Evolutionary conservation across 2,797 vertebrate genomes (phyloP).

Genomic region (Cryptoprocta ferox): DNA sequence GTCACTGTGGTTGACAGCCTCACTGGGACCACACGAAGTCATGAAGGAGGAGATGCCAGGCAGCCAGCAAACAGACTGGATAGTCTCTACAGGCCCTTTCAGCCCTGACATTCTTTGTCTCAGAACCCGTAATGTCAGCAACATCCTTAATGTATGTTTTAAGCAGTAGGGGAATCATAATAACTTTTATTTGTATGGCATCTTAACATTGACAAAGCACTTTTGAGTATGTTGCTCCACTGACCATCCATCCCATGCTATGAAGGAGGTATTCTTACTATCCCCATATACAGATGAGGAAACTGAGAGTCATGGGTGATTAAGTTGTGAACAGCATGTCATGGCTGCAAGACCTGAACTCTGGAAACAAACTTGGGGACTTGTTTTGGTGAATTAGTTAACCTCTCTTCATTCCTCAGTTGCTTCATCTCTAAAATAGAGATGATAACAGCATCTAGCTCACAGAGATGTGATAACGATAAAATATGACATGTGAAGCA

Average conservation of each 20-base stretch:
- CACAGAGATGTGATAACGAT: too few species aligned
- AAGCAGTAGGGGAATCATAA: neutral
- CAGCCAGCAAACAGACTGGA: neutral
- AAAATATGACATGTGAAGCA: neutral
- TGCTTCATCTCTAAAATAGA: neutral
- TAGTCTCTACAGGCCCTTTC: neutral
- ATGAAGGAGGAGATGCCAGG: neutral
- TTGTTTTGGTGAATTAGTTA: neutral
- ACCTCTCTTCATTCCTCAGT: neutral
- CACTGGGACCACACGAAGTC: neutral
- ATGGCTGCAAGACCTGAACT: neutral
- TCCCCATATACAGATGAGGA: neutral
- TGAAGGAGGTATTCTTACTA: neutral
- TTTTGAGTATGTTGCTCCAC: neutral
- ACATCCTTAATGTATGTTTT: neutral
- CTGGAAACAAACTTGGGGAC: neutral
- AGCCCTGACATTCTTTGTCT: neutral
- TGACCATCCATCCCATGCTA: neutral
- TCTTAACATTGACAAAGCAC: neutral
- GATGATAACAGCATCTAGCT: neutral
- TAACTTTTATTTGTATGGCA: neutral
- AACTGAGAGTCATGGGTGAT: neutral
- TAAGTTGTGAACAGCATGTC: neutral
- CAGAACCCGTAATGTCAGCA: neutral
- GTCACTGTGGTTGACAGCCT: neutral